These are phyloP conservation scores for Erethizon dorsatum DNA, from an alignment of 2,797 vertebrate genomes.

Conservation along the genomic window DNA sequence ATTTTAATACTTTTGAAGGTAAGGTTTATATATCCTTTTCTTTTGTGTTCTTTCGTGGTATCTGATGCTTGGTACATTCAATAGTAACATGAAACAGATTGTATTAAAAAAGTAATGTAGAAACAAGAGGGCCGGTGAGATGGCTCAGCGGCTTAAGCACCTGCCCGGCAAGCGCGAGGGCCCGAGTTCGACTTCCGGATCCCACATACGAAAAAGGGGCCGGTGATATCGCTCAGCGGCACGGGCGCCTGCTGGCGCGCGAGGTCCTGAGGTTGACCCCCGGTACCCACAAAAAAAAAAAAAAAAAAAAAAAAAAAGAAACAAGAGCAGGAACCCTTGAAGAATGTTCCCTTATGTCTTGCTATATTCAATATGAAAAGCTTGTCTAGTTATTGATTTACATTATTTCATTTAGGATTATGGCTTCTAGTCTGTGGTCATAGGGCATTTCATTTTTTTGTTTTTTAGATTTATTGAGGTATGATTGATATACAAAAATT, in stretches of 20 bases:
- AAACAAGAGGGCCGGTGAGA: not conserved
- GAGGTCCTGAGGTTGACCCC: too few relatives aligned
- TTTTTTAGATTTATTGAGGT: not conserved
- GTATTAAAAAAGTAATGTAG: not conserved
- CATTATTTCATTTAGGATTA: conserved; percentile 26
- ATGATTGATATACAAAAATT: not conserved
- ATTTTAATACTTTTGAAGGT: conserved; percentile 22
- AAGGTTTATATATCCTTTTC: not conserved
- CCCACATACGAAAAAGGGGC: too few relatives aligned
- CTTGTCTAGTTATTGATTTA: conserved; percentile 24
- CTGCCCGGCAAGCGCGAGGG: too few relatives aligned
- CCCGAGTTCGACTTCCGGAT: too few relatives aligned
- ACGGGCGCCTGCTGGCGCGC: too few relatives aligned
- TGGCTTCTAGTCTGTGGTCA: not conserved
- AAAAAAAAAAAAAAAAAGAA: too few relatives aligned
- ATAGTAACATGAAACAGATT: not conserved
- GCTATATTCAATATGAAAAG: not conserved
- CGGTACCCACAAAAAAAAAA: too few relatives aligned
- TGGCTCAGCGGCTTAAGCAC: too few relatives aligned
- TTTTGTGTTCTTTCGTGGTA: conserved; percentile 5
- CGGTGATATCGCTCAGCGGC: too few relatives aligned
- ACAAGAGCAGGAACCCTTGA: not conserved
- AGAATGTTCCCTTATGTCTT: not conserved
- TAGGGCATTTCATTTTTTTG: not conserved
- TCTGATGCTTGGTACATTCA: not conserved